These are phyloP conservation scores for Archocentrus centrarchus DNA, from an alignment of 2,113 vertebrate species.

Conservation along the genomic window DNA sequence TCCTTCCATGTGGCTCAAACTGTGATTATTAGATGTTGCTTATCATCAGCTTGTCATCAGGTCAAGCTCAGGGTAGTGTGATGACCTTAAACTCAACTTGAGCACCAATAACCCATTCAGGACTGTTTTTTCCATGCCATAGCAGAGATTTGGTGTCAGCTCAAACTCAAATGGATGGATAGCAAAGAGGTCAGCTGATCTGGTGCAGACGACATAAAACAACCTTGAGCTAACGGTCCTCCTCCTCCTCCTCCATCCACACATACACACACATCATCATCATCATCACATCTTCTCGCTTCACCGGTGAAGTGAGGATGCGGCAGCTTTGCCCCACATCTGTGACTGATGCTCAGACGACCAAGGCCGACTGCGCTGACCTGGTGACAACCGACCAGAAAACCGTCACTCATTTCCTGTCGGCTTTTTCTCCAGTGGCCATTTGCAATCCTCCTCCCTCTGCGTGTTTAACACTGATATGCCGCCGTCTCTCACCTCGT, in stretches of 20 bases:
- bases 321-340: conserved; percentile 58
- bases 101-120: background rate
- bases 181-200: conserved; percentile 39
- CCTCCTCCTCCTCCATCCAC: background rate
- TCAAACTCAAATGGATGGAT: conserved; percentile 31
- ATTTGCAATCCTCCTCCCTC: conserved; percentile 37
- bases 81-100: background rate
- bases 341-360: conserved; percentile 42
- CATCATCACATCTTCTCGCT: conserved; percentile 17
- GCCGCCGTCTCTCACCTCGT: background rate
- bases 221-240: conserved; percentile 48
- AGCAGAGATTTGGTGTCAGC: background rate
- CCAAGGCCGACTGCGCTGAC: conserved; percentile 8
- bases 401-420: conserved; percentile 1
- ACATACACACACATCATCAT: conserved; percentile 11
- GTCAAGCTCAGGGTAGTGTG: background rate
- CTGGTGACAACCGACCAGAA: background rate
- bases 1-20: no score
- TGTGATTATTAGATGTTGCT: background rate
- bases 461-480: conserved; percentile 26
- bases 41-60: background rate
- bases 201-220: conserved; percentile 40
- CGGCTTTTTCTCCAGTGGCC: conserved; percentile 6
- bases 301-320: conserved; percentile 47
- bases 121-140: background rate